These are phyloP conservation scores for Seriola rivoliana DNA, from an alignment of 2,113 vertebrate species.

Conservation along the genomic window DNA sequence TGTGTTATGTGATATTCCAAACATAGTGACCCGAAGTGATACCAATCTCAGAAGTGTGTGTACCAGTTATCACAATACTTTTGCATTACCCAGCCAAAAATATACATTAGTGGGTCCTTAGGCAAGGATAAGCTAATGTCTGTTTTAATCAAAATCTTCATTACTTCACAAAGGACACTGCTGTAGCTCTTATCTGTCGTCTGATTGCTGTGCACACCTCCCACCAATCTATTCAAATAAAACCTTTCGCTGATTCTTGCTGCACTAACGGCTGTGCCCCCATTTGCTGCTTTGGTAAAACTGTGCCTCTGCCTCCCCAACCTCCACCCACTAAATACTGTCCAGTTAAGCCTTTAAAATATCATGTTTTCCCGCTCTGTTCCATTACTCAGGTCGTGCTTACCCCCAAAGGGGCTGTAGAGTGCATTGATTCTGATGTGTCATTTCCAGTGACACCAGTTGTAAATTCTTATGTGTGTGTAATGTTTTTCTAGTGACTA, in stretches of 20 bases:
- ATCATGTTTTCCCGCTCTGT: background rate
- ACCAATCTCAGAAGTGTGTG: background rate
- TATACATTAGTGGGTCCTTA: background rate
- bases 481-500: background rate
- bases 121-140: background rate
- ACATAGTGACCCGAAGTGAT: conserved; percentile 21
- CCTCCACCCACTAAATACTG: background rate
- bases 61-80: conserved; percentile 10
- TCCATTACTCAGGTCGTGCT: background rate
- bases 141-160: conserved; percentile 9
- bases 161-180: background rate
- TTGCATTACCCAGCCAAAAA: conserved; percentile 12
- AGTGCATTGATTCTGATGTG: background rate
- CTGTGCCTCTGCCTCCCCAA: background rate
- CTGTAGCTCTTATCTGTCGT: conserved; percentile 14
- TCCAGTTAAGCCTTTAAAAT: conserved; percentile 7
- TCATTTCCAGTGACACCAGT: background rate
- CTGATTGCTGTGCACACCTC: background rate
- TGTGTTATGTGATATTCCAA: background rate
- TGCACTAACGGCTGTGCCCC: background rate
- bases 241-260: background rate
- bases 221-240: conserved; percentile 20
- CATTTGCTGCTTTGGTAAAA: conserved; percentile 4
- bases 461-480: background rate
- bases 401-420: background rate